Percentiles rank a stretch among this genome's conserved stretches.
phyloP scores from a whole-genome alignment of 2,113 vertebrate species.

The Chascanopsetta lugubris region DNA sequence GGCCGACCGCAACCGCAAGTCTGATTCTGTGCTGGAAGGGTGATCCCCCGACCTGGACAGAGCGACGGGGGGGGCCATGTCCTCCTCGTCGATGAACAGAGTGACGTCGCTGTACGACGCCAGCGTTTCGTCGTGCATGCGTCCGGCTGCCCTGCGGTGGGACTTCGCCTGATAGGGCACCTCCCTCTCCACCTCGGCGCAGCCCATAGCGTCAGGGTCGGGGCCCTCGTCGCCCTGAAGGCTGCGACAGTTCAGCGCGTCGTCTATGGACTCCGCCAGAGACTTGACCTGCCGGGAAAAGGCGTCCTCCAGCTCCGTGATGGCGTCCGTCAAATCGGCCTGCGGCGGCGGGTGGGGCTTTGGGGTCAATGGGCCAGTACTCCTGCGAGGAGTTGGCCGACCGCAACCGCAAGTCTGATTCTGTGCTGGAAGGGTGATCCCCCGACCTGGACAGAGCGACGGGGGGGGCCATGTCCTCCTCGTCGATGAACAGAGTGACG shows the following conservation, averaged over 20 bases:
- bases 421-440: conserved; percentile 86
- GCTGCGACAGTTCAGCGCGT: conserved; percentile 94
- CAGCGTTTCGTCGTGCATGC: conserved; percentile 88
- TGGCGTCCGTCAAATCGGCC: conserved; percentile 89
- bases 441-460: conserved; percentile 84
- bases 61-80: conserved; percentile 88
- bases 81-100: conserved; percentile 96
- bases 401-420: conserved; percentile 87
- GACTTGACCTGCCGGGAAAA: conserved; percentile 98
- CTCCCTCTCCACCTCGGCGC: conserved; percentile 78
- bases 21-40: conserved; percentile 87
- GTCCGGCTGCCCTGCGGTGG: conserved; percentile 81
- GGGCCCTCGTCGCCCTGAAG: conserved; percentile 89
- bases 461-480: conserved; percentile 92
- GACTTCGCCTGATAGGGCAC: conserved; percentile 79
- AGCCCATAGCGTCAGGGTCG: conserved; percentile 79
- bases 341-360: conserved; percentile 81
- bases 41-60: conserved; percentile 84
- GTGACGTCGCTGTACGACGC: conserved; percentile 96
- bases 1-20: conserved; percentile 84
- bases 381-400: conserved; percentile 87
- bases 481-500: conserved; percentile 96
- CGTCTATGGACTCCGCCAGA: conserved; percentile 95
- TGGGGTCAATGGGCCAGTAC: conserved; percentile 93
- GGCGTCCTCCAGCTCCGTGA: conserved; percentile 96